A percentile compares a stretch with the other conserved stretches of the same genome.
phyloP scores from a whole-genome alignment of 2,797 vertebrate species.

The Chrysolophus pictus region DNA sequence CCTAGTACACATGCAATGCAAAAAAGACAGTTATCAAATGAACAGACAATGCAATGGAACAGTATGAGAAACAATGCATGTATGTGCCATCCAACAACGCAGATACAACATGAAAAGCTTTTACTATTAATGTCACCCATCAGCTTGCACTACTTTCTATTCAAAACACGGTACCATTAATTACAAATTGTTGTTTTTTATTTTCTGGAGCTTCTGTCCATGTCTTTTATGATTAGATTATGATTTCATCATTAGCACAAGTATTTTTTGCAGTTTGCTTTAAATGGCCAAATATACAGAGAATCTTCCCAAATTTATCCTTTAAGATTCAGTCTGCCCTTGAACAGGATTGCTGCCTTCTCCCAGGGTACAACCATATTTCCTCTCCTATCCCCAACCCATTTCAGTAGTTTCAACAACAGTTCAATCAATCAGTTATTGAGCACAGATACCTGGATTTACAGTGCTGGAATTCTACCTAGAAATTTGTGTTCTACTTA shows the following conservation, averaged over 20 bases:
- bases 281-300: background rate
- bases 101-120: conserved; percentile 50
- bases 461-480: background rate
- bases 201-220: background rate
- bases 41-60: conserved; percentile 73
- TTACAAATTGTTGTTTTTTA: background rate
- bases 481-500: background rate
- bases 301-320: background rate
- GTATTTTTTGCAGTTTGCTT: background rate
- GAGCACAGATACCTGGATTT: background rate
- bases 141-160: background rate
- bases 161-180: background rate
- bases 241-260: background rate
- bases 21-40: conserved; percentile 71
- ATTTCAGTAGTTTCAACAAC: background rate
- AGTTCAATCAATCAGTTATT: background rate
- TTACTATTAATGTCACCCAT: background rate
- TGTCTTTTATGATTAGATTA: background rate
- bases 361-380: background rate
- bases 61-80: conserved; percentile 66
- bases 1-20: conserved; percentile 38
- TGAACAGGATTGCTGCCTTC: background rate
- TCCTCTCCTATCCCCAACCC: background rate
- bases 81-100: conserved; percentile 61
- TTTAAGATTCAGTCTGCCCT: background rate